Base-by-base conservation (phyloP, 2,113 vertebrate genomes). In the Takifugu bimaculatus region DNA sequence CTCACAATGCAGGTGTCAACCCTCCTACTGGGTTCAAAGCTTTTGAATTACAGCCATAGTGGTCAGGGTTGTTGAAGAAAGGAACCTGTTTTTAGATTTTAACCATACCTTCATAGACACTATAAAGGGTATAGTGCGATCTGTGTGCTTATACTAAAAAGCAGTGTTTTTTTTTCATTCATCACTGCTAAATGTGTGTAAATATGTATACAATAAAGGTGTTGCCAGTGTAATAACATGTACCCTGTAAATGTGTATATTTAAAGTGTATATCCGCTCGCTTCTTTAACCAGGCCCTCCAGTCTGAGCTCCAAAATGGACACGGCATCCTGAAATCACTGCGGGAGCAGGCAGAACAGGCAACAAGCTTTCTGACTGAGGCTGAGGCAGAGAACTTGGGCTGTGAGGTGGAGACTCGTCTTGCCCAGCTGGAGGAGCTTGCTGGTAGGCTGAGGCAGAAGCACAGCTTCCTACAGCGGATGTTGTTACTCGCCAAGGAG, bases 261-360 rank as follows among this genome's bases (percentile, higher is more conserved):
- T 45, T 45, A 5, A 29, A 15, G 29, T 54, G 20, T 62, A 60
- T 72, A 50, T 60, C 44, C 77, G 1, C 14, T 68, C 13, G 69
- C n/a, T 61, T 47, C 55, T 50, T 55, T 49, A 50, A 32, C 57
- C 64, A 93, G 92, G 56, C 60, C 51, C 85, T 93, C 5, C 92
- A 92, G 81, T 75, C 89, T 55, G 94, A 98, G 62, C 93, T 96
- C 88, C 94, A 99, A 61, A 88, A 91, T 48, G 97, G 96, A 4
- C 93, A 97, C 65, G 82, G 89, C 70, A 88, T 95, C 77, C 89
- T 98, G 58, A 98, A 98, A 85, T 93, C 92, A 4, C 90, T 94
- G 28, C 91, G 94, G 20, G 96, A 98, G 80, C 92, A 91, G 49
- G 92, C 91, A 0, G 94, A 97, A 63, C 84, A 84, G 76, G 94